A percentile compares a stretch with the other conserved stretches of the same genome.
Evolutionary conservation across 2,113 vertebrate species (phyloP).

Genomic region (Hypocryptadius cinnamomeus): DNA sequence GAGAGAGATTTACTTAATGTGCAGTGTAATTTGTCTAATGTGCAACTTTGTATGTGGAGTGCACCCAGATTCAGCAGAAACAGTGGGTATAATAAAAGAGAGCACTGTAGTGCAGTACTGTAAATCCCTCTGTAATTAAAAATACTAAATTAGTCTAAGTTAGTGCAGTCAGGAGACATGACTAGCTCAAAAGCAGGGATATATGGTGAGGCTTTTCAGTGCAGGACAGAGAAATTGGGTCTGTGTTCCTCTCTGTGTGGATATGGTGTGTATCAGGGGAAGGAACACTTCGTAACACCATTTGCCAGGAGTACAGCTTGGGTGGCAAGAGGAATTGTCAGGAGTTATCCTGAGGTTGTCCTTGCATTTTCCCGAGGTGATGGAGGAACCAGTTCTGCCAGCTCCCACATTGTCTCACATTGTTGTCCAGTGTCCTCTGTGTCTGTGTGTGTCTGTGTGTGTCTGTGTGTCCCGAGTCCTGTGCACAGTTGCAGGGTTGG

Average conservation of each 20-base stretch:
- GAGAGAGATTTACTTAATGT: slow-evolving; percentile 48
- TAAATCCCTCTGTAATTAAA: slow-evolving; percentile 50
- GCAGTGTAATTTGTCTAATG: slow-evolving; percentile 54
- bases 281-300: background rate
- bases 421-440: background rate
- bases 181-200: background rate
- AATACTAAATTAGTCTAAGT: slow-evolving; percentile 27
- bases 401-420: background rate
- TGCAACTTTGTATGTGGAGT: slow-evolving; percentile 31
- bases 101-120: background rate
- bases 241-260: background rate
- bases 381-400: background rate
- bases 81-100: background rate
- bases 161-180: background rate
- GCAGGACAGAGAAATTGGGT: background rate
- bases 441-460: background rate
- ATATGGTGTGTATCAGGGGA: background rate
- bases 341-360: background rate
- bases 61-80: slow-evolving; percentile 16
- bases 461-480: background rate
- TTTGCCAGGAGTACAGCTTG: background rate
- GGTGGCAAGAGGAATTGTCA: background rate
- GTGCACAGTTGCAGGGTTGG: background rate
- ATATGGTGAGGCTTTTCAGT: background rate
- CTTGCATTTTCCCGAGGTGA: background rate